phyloP scores from a whole-genome alignment of 2,113 vertebrate species.

The Pteropus alecto region DNA sequence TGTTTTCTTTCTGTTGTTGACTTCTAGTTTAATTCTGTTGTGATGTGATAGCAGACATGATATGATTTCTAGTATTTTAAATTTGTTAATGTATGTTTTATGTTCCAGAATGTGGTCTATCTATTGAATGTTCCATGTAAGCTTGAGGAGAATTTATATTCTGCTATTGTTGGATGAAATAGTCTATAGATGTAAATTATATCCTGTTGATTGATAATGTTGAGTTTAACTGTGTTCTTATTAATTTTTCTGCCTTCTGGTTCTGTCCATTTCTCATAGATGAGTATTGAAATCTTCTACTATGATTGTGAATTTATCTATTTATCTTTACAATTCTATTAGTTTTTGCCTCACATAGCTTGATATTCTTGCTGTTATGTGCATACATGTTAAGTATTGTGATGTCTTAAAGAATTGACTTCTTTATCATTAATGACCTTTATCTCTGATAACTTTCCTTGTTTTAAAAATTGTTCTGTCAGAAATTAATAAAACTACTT shows the following conservation, averaged over 20 bases:
- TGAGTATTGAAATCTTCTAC: not conserved
- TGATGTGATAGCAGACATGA: not conserved
- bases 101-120: too few relatives aligned
- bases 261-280: not conserved
- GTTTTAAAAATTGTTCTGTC: not conserved
- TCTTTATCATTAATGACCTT: not conserved
- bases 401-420: not conserved
- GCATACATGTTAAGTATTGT: not conserved
- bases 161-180: not conserved
- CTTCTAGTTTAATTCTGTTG: not conserved
- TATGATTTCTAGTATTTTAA: not conserved
- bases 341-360: not conserved
- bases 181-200: not conserved
- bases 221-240: not conserved
- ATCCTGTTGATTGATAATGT: not conserved
- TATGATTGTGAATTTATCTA: not conserved
- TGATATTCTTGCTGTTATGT: not conserved
- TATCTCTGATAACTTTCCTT: not conserved
- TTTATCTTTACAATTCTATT: not conserved
- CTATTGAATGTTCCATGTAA: too few relatives aligned
- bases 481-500: not conserved
- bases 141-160: not conserved
- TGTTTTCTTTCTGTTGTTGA: not conserved
- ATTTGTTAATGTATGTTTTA: too few relatives aligned
- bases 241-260: not conserved